Base-by-base conservation (phyloP, 2,797 vertebrate genomes). In the Perodicticus potto region DNA sequence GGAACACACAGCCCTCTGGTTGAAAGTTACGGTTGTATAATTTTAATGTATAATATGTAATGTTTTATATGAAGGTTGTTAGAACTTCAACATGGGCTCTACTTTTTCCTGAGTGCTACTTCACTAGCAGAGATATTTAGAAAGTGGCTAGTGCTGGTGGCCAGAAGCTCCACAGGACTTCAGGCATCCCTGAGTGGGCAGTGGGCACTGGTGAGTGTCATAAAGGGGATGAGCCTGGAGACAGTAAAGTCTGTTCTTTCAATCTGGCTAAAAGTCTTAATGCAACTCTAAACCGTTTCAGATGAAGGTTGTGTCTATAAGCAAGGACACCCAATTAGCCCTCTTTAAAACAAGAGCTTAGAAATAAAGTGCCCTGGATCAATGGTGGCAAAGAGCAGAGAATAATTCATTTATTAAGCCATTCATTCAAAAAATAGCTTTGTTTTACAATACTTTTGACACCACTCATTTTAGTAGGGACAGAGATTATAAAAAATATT, bases 351-450 rank as follows among this genome's bases (percentile, higher is more conserved):
- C 29, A 61, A 40, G 3, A 88, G 40, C 19, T 91, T 89, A 82
- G 77, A 90, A 89, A 45, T 77, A 8, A 61, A 91, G 81, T 14
- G 32, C 13, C 88, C 87, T 59, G 59, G n/a, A 72, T 20, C 57
- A 83, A 11, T 7, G 10, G 19, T 80, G 43, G 65, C 14, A 23
- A 80, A 27, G 19, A 67, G 1, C 73, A 5, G 13, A 23, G 10
- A 91, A 67, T 53, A 93, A 34, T 29, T 67, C 11, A 74, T n/a
- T 82, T 61, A 70, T 87, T 67, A 81, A 88, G 22, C 61, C 11
- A 74, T 84, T 80, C 59, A 63, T n/a, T 92, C 53, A 92, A 86
- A 83, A 83, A 32, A n/a, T 7, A 92, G 22, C 25, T 74, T 90
- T 84, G 59, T 40, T 67, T 19, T 3, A 20, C 20, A 89, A 74